These are phyloP conservation scores for Chaenogobius annularis DNA, from an alignment of 2,113 vertebrate species.

Conservation along the genomic window DNA sequence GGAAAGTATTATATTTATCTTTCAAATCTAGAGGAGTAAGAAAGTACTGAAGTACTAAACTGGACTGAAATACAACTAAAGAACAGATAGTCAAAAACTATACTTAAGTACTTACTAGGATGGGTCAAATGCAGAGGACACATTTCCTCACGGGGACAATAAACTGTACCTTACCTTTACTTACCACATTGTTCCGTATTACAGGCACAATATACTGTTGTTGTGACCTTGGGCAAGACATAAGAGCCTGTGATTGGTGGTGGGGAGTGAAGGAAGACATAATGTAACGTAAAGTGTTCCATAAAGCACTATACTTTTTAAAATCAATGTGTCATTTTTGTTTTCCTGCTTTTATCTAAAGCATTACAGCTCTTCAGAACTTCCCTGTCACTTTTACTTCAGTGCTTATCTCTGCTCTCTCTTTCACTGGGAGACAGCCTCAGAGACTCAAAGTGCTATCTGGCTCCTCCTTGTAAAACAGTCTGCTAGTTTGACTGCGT, in stretches of 20 bases:
- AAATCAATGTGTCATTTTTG: neutral
- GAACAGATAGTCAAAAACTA: too few species aligned
- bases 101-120: too few species aligned
- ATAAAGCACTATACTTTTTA: neutral
- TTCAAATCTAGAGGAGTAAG: too few species aligned
- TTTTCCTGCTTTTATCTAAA: neutral
- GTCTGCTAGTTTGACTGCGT: conserved; percentile 56
- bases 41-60: too few species aligned
- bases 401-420: conserved; percentile 13
- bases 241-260: neutral
- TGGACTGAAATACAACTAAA: too few species aligned
- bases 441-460: conserved; percentile 53
- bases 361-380: neutral
- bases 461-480: conserved; percentile 46
- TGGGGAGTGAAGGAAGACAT: neutral
- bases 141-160: too few species aligned
- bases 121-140: too few species aligned
- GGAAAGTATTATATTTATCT: too few species aligned
- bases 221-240: neutral
- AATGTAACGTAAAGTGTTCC: too few species aligned
- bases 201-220: neutral
- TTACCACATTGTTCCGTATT: too few species aligned
- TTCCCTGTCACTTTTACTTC: conserved; percentile 10
- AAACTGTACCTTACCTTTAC: too few species aligned
- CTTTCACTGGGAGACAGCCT: conserved; percentile 28